These are phyloP conservation scores for Hermaeophaga mercurialis DNA, from an alignment of 2,888 invertebrate species.

Conservation along the genomic window DNA sequence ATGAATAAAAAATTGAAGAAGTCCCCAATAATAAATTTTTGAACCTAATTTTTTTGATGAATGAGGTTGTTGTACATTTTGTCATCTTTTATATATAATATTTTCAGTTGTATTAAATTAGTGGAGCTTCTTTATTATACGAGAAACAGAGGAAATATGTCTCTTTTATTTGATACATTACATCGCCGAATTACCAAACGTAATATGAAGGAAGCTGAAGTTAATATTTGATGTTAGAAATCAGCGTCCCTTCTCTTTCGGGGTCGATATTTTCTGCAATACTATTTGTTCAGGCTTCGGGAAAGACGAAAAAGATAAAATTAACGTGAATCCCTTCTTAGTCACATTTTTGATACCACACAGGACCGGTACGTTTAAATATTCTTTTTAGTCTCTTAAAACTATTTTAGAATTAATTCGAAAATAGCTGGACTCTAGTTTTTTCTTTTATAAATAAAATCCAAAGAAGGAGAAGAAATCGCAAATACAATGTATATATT, in stretches of 20 bases:
- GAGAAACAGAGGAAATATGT: background rate
- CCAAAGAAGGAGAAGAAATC: too few relatives aligned
- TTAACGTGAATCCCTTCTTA: constrained; percentile 6
- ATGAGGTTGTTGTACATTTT: too few relatives aligned
- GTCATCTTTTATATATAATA: too few relatives aligned
- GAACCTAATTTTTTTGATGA: too few relatives aligned
- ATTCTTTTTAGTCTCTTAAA: too few relatives aligned
- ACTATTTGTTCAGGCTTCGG: background rate
- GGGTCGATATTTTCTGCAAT: background rate
- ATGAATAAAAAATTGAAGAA: too few relatives aligned
- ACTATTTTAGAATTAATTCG: too few relatives aligned
- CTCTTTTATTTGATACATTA: background rate
- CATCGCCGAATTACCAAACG: background rate
- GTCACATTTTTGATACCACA: constrained; percentile 5
- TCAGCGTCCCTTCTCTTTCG: background rate
- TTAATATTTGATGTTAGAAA: background rate
- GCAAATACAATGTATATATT: too few relatives aligned
- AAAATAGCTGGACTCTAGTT: too few relatives aligned
- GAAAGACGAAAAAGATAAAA: background rate
- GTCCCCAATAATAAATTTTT: too few relatives aligned
- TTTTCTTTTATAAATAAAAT: too few relatives aligned
- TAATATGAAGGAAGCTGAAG: background rate
- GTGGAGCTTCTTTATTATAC: background rate
- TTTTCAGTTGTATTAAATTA: too few relatives aligned
- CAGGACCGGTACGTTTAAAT: background rate